Conservation (phyloP, 2,113 vertebrate species). For the Eupsittula cactorum region DNA sequence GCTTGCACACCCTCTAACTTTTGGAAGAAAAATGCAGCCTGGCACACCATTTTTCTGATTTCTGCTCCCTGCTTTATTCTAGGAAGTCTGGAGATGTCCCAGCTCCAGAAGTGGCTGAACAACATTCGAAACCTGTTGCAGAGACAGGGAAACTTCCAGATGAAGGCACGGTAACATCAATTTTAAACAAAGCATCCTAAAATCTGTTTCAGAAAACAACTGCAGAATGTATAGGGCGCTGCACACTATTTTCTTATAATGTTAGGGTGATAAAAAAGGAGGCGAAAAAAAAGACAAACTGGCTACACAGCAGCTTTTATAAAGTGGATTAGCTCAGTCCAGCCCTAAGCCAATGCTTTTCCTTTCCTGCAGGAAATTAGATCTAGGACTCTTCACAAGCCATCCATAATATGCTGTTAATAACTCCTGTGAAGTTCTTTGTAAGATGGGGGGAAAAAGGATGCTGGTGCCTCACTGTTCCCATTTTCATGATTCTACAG, state of each 20-base stretch:
- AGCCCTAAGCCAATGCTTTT: background rate
- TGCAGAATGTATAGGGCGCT: background rate
- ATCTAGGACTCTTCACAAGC: background rate
- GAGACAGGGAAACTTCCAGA: background rate
- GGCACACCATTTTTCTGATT: background rate
- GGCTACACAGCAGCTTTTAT: background rate
- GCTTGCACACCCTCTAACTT: background rate
- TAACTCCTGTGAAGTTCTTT: background rate
- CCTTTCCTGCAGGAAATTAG: background rate
- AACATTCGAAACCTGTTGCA: background rate
- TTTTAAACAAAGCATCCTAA: background rate
- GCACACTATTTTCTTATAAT: background rate
- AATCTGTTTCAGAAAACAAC: background rate
- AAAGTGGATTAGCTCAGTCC: background rate
- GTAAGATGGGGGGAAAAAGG: background rate
- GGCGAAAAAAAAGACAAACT: background rate
- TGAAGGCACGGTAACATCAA: background rate
- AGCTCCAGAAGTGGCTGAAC: background rate
- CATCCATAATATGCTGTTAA: background rate
- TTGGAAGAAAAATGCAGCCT: background rate
- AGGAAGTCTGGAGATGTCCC: background rate
- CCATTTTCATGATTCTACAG: constrained; percentile 8
- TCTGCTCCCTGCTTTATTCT: background rate
- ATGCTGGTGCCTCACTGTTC: background rate
- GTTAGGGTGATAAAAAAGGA: background rate